Percentiles rank a stretch among this genome's conserved stretches.
These are phyloP conservation scores for Acanthornis magna DNA, from an alignment of 2,797 vertebrate species.

Conservation along the genomic window DNA sequence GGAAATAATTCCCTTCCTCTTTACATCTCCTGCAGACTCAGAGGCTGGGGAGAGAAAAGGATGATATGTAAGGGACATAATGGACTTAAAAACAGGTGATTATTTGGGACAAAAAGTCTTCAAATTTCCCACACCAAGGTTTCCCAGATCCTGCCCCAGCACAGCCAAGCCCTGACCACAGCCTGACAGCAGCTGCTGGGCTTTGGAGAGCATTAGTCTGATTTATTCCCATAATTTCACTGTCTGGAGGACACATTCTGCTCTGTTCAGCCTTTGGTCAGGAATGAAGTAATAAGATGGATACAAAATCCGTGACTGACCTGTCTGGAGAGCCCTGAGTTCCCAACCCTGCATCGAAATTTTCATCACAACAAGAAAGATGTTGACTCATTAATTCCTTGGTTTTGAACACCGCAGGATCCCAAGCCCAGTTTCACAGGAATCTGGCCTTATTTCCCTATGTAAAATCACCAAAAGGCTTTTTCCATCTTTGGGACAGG, in stretches of 20 bases:
- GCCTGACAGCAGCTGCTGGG: not conserved
- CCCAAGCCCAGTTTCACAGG: not conserved
- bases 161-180: not conserved
- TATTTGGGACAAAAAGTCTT: not conserved
- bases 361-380: not conserved
- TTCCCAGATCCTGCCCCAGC: not conserved
- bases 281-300: not conserved
- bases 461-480: not conserved
- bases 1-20: not conserved
- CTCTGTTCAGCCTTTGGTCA: not conserved
- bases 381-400: not conserved
- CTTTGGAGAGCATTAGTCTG: not conserved
- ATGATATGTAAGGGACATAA: not conserved
- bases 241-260: not conserved
- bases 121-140: not conserved
- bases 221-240: not conserved
- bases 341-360: not conserved
- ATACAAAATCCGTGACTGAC: not conserved
- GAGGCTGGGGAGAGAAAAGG: not conserved
- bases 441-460: not conserved
- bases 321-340: not conserved
- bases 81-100: not conserved
- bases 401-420: rapidly evolving
- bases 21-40: not conserved
- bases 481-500: not conserved